phyloP scores from a whole-genome alignment of 2,888 invertebrate genomes.

The Xestia c-nigrum region DNA sequence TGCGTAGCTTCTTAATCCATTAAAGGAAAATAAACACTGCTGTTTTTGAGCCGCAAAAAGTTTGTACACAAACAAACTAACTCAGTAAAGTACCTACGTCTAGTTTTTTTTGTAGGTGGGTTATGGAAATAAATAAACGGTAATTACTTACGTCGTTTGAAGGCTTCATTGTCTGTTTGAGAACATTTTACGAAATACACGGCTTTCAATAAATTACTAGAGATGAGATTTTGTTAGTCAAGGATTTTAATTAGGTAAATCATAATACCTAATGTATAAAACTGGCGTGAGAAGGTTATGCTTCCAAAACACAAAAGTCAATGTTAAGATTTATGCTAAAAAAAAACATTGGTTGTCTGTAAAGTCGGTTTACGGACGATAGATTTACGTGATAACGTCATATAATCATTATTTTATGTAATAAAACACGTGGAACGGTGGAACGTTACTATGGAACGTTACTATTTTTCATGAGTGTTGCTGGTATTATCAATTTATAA shows the following conservation, averaged over 20 bases:
- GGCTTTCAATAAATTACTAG: neutral
- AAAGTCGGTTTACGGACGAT: no score
- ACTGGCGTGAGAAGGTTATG: constrained; percentile 18
- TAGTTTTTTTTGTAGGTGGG: neutral
- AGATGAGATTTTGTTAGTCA: neutral
- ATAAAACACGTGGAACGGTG: no score
- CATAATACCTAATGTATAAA: neutral
- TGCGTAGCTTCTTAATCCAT: constrained; percentile 24
- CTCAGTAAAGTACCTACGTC: neutral
- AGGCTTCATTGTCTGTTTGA: neutral
- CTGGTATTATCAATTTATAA: no score
- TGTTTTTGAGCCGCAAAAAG: neutral
- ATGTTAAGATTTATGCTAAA: constrained; percentile 1
- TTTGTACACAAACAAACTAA: neutral
- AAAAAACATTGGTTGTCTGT: no score
- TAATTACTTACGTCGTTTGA: neutral
- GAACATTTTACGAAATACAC: neutral
- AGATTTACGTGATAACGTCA: no score
- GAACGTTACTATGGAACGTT: no score
- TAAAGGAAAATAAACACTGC: constrained; percentile 10
- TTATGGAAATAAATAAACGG: neutral
- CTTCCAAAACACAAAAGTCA: constrained; percentile 8
- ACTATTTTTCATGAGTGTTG: no score
- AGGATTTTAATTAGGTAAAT: constrained; percentile 1
- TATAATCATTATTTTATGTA: no score